These are phyloP conservation scores for Anoplolepis gracilipes DNA, from an alignment of 1,140 invertebrate species.

Conservation along the genomic window DNA sequence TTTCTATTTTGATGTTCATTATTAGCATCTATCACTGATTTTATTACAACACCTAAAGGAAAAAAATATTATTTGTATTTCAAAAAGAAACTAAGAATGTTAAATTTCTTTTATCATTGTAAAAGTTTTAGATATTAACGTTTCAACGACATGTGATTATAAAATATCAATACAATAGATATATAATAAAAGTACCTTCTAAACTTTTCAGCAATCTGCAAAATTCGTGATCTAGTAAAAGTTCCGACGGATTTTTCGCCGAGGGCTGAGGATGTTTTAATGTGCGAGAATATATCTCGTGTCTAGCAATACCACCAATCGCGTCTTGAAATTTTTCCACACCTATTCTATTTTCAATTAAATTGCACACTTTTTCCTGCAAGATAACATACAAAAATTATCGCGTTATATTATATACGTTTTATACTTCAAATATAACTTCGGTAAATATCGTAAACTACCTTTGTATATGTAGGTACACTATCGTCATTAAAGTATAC, in stretches of 20 bases:
- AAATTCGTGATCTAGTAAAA: conserved; percentile 98
- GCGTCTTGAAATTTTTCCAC: conserved; percentile 95
- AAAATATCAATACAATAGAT: background rate
- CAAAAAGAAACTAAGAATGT: conserved; percentile 29
- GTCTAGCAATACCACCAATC: conserved; percentile 93
- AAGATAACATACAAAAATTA: conserved; percentile 64
- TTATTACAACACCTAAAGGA: conserved; percentile 82
- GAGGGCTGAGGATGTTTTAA: conserved; percentile 96
- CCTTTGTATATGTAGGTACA: conserved; percentile 91
- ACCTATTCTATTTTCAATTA: conserved; percentile 97
- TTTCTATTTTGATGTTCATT: conserved; percentile 79
- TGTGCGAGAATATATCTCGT: conserved; percentile 96
- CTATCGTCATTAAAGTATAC: conserved; percentile 97
- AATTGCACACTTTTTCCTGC: conserved; percentile 92
- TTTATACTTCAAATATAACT: background rate
- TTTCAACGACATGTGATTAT: background rate
- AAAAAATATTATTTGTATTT: conserved; percentile 26
- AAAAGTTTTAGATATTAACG: background rate
- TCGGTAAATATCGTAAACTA: conserved; percentile 48
- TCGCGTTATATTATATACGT: background rate
- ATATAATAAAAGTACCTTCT: conserved; percentile 86
- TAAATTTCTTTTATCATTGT: conserved; percentile 3
- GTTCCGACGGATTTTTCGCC: conserved; percentile 91
- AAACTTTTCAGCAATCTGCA: conserved; percentile 94
- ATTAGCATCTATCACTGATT: conserved; percentile 86